These are phyloP conservation scores for Macrosiphum euphorbiae DNA, from an alignment of 2,888 invertebrate species.

Conservation along the genomic window DNA sequence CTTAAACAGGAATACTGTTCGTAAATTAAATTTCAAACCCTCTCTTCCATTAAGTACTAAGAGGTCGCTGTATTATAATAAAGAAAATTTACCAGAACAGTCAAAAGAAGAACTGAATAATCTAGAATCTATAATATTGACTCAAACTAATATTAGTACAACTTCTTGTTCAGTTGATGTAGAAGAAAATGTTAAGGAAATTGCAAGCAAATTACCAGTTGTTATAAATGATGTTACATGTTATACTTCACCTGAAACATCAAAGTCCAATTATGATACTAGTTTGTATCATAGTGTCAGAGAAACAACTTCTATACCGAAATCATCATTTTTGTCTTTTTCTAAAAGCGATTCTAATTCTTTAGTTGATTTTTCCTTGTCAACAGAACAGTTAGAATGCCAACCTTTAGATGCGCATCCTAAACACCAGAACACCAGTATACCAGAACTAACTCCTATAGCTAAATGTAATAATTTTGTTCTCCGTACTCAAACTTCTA, in stretches of 20 bases:
- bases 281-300: slow-evolving; percentile 62
- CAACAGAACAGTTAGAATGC: slow-evolving; percentile 33
- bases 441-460: slow-evolving; percentile 37
- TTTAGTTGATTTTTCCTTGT: slow-evolving; percentile 24
- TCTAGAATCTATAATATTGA: background rate
- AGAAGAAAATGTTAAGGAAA: background rate
- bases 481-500: slow-evolving; percentile 43
- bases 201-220: slow-evolving; percentile 7
- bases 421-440: background rate
- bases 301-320: slow-evolving; percentile 40
- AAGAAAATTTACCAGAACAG: slow-evolving; percentile 50
- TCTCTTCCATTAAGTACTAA: slow-evolving; percentile 32
- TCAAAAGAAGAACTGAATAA: background rate
- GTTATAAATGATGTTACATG: slow-evolving; percentile 24
- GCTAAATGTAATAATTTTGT: slow-evolving; percentile 44
- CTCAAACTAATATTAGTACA: slow-evolving; percentile 15
- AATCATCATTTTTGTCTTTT: slow-evolving; percentile 13
- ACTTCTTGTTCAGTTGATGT: background rate
- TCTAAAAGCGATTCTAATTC: background rate
- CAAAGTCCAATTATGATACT: slow-evolving; percentile 48
- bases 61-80: slow-evolving; percentile 46
- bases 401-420: background rate
- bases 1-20: background rate
- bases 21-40: slow-evolving; percentile 22
- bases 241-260: slow-evolving; percentile 53